Percentiles rank a stretch among this genome's conserved stretches.
phyloP scores from a whole-genome alignment of 37 sponge, comb jelly and placozoan species.

The Bolinopsis microptera region DNA sequence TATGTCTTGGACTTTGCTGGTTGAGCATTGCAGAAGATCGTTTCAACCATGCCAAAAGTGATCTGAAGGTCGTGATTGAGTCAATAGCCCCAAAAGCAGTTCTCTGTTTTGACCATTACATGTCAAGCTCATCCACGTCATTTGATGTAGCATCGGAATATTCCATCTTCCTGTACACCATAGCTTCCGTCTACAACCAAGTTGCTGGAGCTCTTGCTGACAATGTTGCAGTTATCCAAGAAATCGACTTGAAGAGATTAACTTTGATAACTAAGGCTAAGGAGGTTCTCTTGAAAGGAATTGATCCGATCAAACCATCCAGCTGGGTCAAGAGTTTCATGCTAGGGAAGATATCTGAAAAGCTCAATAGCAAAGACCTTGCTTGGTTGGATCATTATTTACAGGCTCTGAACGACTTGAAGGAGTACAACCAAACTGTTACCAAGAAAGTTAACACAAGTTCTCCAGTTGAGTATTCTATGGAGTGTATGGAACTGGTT shows the following conservation, averaged over 20 bases:
- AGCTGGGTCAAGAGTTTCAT: slow-evolving; percentile 50
- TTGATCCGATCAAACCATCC: not conserved
- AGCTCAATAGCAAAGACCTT: slow-evolving; percentile 10
- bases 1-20: slow-evolving; percentile 53
- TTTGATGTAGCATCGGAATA: slow-evolving; percentile 60
- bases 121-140: not conserved
- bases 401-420: not conserved
- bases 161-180: slow-evolving; percentile 57
- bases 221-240: slow-evolving; percentile 49
- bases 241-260: slow-evolving; percentile 49
- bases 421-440: not conserved
- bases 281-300: slow-evolving; percentile 10
- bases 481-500: slow-evolving; percentile 50
- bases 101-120: slow-evolving; percentile 61
- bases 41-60: slow-evolving; percentile 53
- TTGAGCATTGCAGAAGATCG: slow-evolving; percentile 36
- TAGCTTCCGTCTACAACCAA: slow-evolving; percentile 58
- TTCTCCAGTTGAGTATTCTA: slow-evolving; percentile 45
- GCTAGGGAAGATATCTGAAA: slow-evolving; percentile 32
- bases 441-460: slow-evolving; percentile 33
- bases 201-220: slow-evolving; percentile 57
- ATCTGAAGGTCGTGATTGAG: slow-evolving; percentile 42
- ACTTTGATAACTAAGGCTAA: slow-evolving; percentile 28
- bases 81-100: slow-evolving; percentile 60
- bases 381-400: slow-evolving; percentile 19